A percentile compares a stretch with the other conserved stretches of the same genome.
Conservation (phyloP, 2,113 vertebrate species). For the Chiloscyllium plagiosum region DNA sequence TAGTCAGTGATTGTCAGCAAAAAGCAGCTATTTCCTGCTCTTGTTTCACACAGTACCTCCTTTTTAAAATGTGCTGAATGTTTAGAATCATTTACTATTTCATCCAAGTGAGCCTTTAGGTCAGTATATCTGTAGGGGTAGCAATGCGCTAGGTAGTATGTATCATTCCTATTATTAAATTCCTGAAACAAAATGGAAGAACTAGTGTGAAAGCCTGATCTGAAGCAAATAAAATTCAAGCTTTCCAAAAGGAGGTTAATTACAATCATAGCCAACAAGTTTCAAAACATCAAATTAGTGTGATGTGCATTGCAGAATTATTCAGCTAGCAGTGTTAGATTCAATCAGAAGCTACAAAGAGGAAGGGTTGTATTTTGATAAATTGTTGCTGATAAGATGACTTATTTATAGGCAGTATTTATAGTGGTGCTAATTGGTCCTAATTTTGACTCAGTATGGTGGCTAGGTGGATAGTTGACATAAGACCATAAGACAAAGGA, state of each 20-base stretch:
- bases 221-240: not conserved
- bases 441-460: too few species aligned
- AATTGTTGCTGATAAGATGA: not conserved
- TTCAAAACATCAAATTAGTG: not conserved
- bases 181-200: not conserved
- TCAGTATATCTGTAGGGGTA: slow-evolving; percentile 31
- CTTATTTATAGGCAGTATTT: not conserved
- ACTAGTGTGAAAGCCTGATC: not conserved
- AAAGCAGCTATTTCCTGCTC: slow-evolving; percentile 35
- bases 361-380: not conserved
- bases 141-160: slow-evolving; percentile 31
- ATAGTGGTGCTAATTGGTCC: not conserved
- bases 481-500: too few species aligned
- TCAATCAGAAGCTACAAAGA: not conserved
- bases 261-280: too few species aligned
- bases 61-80: not conserved
- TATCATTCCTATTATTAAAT: slow-evolving; percentile 25
- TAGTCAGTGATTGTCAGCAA: slow-evolving; percentile 28
- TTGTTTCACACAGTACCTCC: slow-evolving; percentile 20
- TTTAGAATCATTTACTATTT: not conserved
- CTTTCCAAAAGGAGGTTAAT: not conserved
- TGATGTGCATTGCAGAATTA: not conserved
- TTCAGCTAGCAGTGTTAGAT: not conserved
- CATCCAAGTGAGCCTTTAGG: slow-evolving; percentile 29
- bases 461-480: too few species aligned